A percentile compares a stretch with the other conserved stretches of the same genome.
Evolutionary conservation across 2,888 invertebrate genomes (phyloP).

Genomic region (Scaeva pyrastri): DNA sequence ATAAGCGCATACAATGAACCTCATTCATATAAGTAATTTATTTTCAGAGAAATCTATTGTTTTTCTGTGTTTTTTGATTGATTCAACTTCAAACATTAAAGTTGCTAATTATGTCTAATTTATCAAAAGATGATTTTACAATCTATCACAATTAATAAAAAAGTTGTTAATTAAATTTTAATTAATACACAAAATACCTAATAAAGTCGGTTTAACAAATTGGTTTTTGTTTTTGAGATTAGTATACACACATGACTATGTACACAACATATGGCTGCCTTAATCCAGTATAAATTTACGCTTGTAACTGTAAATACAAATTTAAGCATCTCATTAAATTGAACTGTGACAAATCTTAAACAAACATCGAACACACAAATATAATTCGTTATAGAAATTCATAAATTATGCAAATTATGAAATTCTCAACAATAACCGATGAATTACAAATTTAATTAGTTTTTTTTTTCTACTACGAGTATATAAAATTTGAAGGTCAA

Average conservation of each 20-base stretch:
- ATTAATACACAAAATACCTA: background rate
- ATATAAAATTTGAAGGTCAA: background rate
- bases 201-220: background rate
- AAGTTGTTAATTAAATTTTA: background rate
- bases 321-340: background rate
- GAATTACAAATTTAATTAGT: background rate
- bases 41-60: background rate
- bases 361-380: background rate
- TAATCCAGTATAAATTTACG: background rate
- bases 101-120: background rate
- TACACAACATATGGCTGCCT: too few relatives aligned
- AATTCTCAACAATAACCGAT: background rate
- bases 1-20: background rate
- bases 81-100: background rate
- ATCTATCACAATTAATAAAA: background rate
- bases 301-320: background rate
- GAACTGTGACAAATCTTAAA: background rate
- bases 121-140: background rate
- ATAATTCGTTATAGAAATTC: background rate
- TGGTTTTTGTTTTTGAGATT: background rate
- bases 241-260: background rate
- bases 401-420: conserved; percentile 5
- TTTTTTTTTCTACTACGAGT: background rate
- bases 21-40: background rate
- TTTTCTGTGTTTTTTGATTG: background rate